phyloP scores from a whole-genome alignment of 2,888 invertebrate species.

The Eupsilia transversa region DNA sequence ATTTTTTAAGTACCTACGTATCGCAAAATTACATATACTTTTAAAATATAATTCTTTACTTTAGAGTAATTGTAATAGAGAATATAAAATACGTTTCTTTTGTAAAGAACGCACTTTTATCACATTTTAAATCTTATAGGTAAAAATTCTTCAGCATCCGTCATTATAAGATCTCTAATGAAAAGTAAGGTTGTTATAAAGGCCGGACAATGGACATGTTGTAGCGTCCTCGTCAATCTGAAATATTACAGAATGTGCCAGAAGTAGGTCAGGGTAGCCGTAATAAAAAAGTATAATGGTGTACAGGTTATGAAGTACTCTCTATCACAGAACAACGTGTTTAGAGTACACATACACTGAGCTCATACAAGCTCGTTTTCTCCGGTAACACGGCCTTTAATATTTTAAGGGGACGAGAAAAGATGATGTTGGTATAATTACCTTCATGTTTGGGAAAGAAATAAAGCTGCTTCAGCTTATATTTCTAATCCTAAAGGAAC shows the following conservation, averaged over 20 bases:
- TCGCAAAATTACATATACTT: too few relatives aligned
- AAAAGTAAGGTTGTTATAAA: conserved; percentile 4
- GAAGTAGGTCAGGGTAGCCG: conserved; percentile 49
- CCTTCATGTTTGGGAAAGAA: neutral
- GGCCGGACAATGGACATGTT: conserved; percentile 21
- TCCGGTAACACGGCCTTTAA: neutral
- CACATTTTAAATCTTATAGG: neutral
- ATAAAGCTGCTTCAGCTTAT: neutral
- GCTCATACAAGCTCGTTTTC: conserved; percentile 9
- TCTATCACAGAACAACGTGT: conserved; percentile 10
- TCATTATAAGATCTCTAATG: conserved; percentile 1
- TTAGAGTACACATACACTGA: neutral
- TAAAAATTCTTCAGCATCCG: neutral
- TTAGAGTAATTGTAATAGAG: too few relatives aligned
- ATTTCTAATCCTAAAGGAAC: neutral
- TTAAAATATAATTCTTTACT: too few relatives aligned
- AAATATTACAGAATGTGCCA: conserved; percentile 47
- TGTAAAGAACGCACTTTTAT: neutral
- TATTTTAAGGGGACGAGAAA: neutral
- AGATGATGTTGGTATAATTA: neutral
- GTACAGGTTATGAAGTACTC: conserved; percentile 35
- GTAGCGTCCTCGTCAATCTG: conserved; percentile 40
- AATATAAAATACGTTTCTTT: neutral
- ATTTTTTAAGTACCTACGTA: neutral
- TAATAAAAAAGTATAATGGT: conserved; percentile 44